Evolutionary conservation across 2,888 invertebrate species (phyloP).

Genomic region (Dinocampus coccinellae): DNA sequence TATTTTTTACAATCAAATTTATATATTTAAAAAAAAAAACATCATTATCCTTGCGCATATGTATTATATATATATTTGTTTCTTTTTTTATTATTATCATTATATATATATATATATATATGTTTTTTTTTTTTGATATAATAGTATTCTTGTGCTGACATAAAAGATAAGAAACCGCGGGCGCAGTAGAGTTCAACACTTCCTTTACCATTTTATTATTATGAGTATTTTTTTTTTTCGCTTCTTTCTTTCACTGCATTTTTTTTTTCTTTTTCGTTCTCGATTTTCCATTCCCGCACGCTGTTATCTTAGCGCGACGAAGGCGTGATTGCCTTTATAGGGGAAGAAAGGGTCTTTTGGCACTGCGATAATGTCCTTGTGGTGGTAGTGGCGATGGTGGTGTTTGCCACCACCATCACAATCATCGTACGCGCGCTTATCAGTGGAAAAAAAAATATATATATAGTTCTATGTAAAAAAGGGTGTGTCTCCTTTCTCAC

Average conservation of each 20-base stretch:
- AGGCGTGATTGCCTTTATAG: slow-evolving; percentile 70
- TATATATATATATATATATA: too few species aligned
- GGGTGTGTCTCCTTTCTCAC: background rate
- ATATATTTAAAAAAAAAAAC: too few species aligned
- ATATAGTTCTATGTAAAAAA: background rate
- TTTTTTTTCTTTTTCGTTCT: slow-evolving; percentile 58
- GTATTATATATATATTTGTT: background rate
- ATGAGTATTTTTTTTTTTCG: slow-evolving; percentile 8
- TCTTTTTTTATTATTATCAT: background rate
- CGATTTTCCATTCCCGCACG: slow-evolving; percentile 60
- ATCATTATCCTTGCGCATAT: background rate
- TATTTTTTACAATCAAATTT: too few species aligned
- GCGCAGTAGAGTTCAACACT: slow-evolving; percentile 5
- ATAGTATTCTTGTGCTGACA: slow-evolving; percentile 28
- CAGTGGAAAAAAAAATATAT: slow-evolving; percentile 19
- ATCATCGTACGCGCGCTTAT: slow-evolving; percentile 52
- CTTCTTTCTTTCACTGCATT: slow-evolving; percentile 10
- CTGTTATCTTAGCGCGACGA: slow-evolving; percentile 68
- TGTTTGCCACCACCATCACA: too few species aligned
- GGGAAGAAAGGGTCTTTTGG: slow-evolving; percentile 70
- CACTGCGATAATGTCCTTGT: slow-evolving; percentile 68
- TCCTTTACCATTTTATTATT: slow-evolving; percentile 30
- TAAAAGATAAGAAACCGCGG: slow-evolving; percentile 13
- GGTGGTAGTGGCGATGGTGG: slow-evolving; percentile 50
- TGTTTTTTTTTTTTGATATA: slow-evolving; percentile 15